These are phyloP conservation scores for Trilocha varians DNA, from an alignment of 2,888 invertebrate species.

Conservation along the genomic window DNA sequence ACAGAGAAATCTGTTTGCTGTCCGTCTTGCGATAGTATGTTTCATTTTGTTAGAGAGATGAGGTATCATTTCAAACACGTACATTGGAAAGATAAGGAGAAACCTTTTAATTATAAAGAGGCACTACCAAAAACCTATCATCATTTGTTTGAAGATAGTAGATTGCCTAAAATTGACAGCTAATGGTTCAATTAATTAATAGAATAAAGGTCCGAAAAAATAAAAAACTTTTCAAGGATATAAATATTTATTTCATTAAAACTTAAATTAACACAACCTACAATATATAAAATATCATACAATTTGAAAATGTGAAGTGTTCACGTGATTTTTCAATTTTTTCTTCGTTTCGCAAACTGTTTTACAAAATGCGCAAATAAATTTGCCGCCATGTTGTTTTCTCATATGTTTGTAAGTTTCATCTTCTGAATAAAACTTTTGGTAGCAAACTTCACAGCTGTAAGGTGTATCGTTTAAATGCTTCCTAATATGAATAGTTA, in stretches of 20 bases:
- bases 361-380: slow-evolving; percentile 48
- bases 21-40: slow-evolving; percentile 34
- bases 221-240: neutral
- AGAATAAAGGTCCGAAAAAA: too few relatives aligned
- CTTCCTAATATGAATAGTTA: slow-evolving; percentile 53
- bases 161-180: slow-evolving; percentile 10
- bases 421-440: slow-evolving; percentile 39
- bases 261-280: neutral
- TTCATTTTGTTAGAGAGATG: slow-evolving; percentile 31
- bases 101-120: slow-evolving; percentile 29
- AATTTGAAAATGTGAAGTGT: slow-evolving; percentile 37
- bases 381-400: slow-evolving; percentile 44
- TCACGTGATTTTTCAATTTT: slow-evolving; percentile 40
- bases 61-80: slow-evolving; percentile 35
- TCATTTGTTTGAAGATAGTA: slow-evolving; percentile 29
- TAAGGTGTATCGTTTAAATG: slow-evolving; percentile 54
- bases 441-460: slow-evolving; percentile 41
- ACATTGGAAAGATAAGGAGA: slow-evolving; percentile 31
- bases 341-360: slow-evolving; percentile 33
- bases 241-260: neutral
- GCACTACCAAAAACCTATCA: slow-evolving; percentile 22
- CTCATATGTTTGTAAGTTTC: slow-evolving; percentile 43
- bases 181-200: neutral
- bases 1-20: slow-evolving; percentile 29
- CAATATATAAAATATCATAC: too few relatives aligned